phyloP scores from a whole-genome alignment of 2,113 vertebrate genomes.

The Hipposideros armiger region DNA sequence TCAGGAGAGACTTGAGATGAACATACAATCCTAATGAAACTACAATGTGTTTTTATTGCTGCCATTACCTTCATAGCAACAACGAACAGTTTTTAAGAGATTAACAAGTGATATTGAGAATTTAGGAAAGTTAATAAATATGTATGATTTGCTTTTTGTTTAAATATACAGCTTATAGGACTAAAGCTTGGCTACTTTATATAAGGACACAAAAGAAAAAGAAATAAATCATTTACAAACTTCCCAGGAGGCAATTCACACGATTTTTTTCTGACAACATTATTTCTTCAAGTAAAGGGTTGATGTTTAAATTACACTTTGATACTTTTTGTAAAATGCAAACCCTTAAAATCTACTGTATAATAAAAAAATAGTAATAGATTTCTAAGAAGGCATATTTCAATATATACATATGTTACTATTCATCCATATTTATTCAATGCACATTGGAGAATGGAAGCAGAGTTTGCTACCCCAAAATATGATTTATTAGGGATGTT shows the following conservation, averaged over 20 bases:
- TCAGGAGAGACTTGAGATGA: neutral
- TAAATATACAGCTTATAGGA: neutral
- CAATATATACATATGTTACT: neutral
- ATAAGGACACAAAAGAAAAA: neutral
- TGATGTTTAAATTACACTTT: slow-evolving; percentile 27
- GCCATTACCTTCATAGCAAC: neutral
- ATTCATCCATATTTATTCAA: neutral
- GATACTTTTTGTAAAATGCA: neutral
- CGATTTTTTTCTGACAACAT: neutral
- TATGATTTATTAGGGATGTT: neutral
- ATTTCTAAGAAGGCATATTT: neutral
- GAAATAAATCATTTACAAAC: slow-evolving; percentile 46
- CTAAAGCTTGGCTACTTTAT: slow-evolving; percentile 1
- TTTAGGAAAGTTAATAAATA: neutral
- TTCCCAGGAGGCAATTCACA: slow-evolving; percentile 42
- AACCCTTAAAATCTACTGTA: neutral
- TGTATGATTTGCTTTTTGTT: neutral
- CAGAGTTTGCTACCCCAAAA: neutral
- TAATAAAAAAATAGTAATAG: neutral
- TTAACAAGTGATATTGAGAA: neutral
- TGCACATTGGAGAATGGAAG: neutral
- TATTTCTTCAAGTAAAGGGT: slow-evolving; percentile 4
- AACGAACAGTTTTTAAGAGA: neutral
- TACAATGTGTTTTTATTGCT: neutral
- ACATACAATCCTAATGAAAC: neutral